These are phyloP conservation scores for Procapra przewalskii DNA, from an alignment of 2,113 vertebrate genomes.

Conservation along the genomic window DNA sequence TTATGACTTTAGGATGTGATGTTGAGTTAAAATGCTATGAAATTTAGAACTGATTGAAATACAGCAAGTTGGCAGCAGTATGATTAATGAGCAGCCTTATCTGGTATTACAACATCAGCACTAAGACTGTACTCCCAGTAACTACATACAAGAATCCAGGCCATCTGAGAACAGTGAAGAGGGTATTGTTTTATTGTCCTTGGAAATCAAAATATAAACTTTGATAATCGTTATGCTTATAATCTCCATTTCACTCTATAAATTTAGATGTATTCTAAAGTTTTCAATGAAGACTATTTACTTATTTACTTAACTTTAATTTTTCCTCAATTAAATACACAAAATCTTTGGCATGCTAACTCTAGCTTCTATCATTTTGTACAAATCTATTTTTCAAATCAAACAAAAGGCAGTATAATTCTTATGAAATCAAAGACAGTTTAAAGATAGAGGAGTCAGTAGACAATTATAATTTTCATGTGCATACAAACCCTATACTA, in stretches of 20 bases:
- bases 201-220: not conserved
- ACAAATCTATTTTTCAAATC: not conserved
- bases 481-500: not conserved
- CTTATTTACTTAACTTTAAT: not conserved
- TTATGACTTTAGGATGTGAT: not conserved
- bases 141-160: not conserved
- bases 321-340: not conserved
- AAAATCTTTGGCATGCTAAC: not conserved
- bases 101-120: not conserved
- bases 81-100: not conserved
- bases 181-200: not conserved
- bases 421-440: not conserved
- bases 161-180: not conserved
- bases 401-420: not conserved
- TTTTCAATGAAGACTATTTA: not conserved
- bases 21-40: not conserved
- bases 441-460: not conserved
- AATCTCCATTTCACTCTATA: not conserved
- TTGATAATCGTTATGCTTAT: not conserved
- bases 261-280: not conserved
- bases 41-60: not conserved
- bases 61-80: not conserved
- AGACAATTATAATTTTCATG: not conserved
- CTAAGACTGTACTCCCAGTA: not conserved
- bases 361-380: not conserved